phyloP scores from a whole-genome alignment of 2,113 vertebrate species.

The Serinus canaria region DNA sequence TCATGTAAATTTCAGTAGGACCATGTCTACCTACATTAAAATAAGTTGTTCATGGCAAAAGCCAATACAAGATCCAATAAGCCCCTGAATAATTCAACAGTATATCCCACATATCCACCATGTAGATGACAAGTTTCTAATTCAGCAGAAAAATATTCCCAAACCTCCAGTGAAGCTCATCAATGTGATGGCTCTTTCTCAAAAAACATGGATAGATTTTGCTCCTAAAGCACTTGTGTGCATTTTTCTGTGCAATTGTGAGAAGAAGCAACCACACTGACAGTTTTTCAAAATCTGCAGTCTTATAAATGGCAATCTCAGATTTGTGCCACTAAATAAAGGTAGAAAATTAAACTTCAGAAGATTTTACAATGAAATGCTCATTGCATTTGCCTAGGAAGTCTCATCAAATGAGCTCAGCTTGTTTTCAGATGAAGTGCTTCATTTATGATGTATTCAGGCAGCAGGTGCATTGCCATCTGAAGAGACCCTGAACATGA shows the following conservation, averaged over 20 bases:
- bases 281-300: neutral
- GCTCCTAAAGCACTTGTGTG: neutral
- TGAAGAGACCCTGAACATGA: neutral
- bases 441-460: slow-evolving; percentile 8
- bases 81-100: neutral
- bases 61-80: neutral
- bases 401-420: neutral
- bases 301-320: neutral
- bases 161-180: neutral
- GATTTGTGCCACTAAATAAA: neutral
- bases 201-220: neutral
- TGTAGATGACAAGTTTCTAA: neutral
- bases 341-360: neutral
- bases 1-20: neutral
- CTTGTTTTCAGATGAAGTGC: neutral
- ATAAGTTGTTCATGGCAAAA: neutral
- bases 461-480: neutral
- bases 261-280: neutral
- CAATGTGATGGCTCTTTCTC: neutral
- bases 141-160: neutral
- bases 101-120: neutral
- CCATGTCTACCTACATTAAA: neutral
- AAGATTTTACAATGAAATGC: neutral
- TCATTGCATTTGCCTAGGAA: neutral
- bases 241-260: neutral